Base-by-base conservation (phyloP, 2,797 vertebrate species). In the Acipenser oxyrinchus region DNA sequence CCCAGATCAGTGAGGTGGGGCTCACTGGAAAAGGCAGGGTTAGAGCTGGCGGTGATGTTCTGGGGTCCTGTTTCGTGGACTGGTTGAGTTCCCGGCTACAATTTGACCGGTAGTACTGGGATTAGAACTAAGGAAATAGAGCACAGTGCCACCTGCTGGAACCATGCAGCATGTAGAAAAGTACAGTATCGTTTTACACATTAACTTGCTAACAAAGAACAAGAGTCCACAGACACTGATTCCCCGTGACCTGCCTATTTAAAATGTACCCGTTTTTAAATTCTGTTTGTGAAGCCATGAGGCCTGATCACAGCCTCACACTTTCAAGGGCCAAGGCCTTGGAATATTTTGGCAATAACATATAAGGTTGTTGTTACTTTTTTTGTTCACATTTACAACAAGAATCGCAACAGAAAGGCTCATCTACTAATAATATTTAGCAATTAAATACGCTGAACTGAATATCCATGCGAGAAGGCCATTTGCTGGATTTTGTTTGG, bases 401-500 rank as follows among this genome's bases (percentile, higher is more conserved):
- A 10, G 11, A 63, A 51, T n/a, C 50, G n/a, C n/a, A 4, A 37
- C 12, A 49, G n/a, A n/a, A 10, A 13, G 59, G 18, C 18, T 18
- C 60, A 63, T 52, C 53, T 11, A 53, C 37, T 48, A 59, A 18
- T 9, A 63, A n/a, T 52, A 58, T 37, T 62, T 12, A 51, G 23
- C 63, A 70, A 53, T 49, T 48, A 58, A 50, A 53, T 61, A 70
- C 55, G 49, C 15, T 48, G 15, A 63, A 9, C 49, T 6, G 65
- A 70, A 62, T 50, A 50, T 51, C 23, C 2, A 37, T 2, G 23
- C 4, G 23, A 37, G 23, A 37, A 37, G 23, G 23, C 23, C 23
- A 37, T 37, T 37, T 37, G 23, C 23, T 37, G 23, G 23, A 37
- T 37, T 37, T 37, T 37, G 2, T 3, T 37, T 37, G 2, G 2